phyloP scores from a whole-genome alignment of 2,888 invertebrate species.

The Pyrrhosoma nymphula region DNA sequence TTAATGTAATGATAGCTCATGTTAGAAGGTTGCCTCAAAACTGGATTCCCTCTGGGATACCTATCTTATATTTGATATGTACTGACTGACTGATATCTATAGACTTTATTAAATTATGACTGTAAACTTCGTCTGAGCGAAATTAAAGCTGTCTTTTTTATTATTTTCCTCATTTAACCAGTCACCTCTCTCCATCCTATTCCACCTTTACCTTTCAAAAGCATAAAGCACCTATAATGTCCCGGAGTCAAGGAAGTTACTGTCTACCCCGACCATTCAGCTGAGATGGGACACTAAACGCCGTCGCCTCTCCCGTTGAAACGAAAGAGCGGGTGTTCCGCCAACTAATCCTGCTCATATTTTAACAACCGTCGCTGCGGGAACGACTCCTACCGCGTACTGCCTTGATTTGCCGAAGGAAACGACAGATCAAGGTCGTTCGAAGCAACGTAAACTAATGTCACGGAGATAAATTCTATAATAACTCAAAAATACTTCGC shows the following conservation, averaged over 20 bases:
- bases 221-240: neutral
- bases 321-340: neutral
- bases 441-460: neutral
- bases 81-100: no score
- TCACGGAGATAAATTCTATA: neutral
- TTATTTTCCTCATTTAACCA: no score
- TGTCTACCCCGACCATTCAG: neutral
- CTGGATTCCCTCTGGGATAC: no score
- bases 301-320: neutral
- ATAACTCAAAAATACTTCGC: neutral
- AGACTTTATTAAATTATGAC: no score
- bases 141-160: no score
- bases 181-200: no score
- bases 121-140: no score
- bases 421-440: neutral
- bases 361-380: neutral
- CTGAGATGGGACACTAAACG: neutral
- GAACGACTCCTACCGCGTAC: neutral
- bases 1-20: no score
- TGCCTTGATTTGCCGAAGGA: neutral
- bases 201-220: no score
- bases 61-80: no score
- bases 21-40: no score
- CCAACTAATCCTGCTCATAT: neutral
- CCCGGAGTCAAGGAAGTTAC: neutral